Evolutionary conservation across 2,888 invertebrate genomes (phyloP).

Genomic region (Hermodice carunculata): DNA sequence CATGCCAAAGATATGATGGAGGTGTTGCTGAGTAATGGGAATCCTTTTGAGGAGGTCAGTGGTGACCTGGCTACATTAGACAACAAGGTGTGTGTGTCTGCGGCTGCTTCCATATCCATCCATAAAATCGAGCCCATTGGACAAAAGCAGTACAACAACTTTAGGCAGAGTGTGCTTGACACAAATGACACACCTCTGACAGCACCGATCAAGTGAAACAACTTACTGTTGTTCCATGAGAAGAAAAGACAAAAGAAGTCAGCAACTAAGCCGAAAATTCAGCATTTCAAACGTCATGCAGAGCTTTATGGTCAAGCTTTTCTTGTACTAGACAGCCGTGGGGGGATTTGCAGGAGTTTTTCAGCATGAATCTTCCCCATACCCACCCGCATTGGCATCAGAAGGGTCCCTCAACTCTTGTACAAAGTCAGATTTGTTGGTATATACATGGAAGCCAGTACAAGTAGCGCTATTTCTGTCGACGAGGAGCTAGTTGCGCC

Average conservation of each 20-base stretch:
- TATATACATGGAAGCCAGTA: too few species aligned
- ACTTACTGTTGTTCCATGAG: conserved; percentile 16
- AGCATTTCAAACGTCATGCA: neutral
- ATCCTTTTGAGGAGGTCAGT: neutral
- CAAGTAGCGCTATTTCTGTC: too few species aligned
- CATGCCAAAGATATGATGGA: conserved; percentile 19
- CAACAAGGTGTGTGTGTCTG: neutral
- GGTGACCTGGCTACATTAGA: neutral
- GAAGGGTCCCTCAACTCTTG: too few species aligned
- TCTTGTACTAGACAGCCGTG: conserved; percentile 9
- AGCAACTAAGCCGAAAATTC: neutral
- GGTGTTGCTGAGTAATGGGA: conserved; percentile 13
- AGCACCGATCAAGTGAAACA: conserved; percentile 21
- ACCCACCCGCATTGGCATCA: conserved; percentile 20
- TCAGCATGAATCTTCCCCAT: conserved; percentile 27
- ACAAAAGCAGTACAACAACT: conserved; percentile 1
- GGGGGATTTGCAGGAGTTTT: conserved; percentile 22
- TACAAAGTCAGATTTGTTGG: too few species aligned
- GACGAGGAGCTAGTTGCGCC: too few species aligned
- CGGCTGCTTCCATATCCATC: neutral
- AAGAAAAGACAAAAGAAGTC: conserved; percentile 11
- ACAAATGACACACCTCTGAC: conserved; percentile 15
- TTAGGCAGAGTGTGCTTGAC: conserved; percentile 11
- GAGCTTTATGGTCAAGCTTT: neutral
- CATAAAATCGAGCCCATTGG: neutral